Evolutionary conservation across 2,888 invertebrate species (phyloP).

Genomic region (Pecten maximus): DNA sequence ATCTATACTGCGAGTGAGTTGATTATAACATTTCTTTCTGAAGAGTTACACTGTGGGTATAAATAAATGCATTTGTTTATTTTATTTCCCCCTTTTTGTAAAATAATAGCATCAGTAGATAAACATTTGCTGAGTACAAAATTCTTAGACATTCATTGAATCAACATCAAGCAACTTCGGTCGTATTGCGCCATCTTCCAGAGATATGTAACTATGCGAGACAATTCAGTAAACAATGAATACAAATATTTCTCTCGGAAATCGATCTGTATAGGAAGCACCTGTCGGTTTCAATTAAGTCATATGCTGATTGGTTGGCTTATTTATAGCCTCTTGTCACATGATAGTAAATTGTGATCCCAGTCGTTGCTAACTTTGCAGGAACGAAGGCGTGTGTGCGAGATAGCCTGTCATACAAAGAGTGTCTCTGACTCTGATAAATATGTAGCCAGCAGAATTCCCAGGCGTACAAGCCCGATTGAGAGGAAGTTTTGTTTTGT

Average conservation of each 20-base stretch:
- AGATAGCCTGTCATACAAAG: neutral
- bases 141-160: too few relatives aligned
- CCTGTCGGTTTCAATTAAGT: slow-evolving; percentile 32
- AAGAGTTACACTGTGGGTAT: too few relatives aligned
- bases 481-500: neutral
- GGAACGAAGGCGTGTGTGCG: neutral
- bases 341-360: slow-evolving; percentile 11
- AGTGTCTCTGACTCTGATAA: neutral
- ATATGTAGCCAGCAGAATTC: slow-evolving; percentile 22
- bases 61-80: too few relatives aligned
- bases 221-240: neutral
- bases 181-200: neutral
- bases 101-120: too few relatives aligned
- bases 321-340: slow-evolving; percentile 25
- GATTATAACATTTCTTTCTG: too few relatives aligned
- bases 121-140: too few relatives aligned
- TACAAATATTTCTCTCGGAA: neutral
- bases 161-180: too few relatives aligned
- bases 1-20: too few relatives aligned
- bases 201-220: neutral
- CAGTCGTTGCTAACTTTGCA: neutral
- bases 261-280: neutral
- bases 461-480: neutral
- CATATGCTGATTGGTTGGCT: slow-evolving; percentile 17
- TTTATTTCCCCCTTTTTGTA: too few relatives aligned